phyloP scores from a whole-genome alignment of 1,140 invertebrate genomes.

The Chionoecetes opilio region DNA sequence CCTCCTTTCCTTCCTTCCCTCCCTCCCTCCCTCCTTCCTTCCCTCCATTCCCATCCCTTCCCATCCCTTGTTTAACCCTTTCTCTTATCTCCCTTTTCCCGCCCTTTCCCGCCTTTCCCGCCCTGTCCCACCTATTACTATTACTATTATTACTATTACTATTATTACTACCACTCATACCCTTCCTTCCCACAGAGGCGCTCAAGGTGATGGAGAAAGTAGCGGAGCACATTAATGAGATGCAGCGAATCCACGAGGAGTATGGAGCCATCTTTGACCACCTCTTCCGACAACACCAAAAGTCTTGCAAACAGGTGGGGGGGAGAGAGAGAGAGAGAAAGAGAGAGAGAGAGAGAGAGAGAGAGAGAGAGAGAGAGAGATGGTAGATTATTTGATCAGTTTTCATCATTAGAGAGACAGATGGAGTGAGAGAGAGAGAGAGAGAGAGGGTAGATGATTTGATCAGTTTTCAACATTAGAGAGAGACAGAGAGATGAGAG shows the following conservation, averaged over 20 bases:
- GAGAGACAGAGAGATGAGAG: too few relatives aligned
- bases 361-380: too few relatives aligned
- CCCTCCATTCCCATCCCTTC: not conserved
- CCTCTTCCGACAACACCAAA: conserved; percentile 96
- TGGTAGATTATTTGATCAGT: too few relatives aligned
- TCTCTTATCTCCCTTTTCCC: not conserved
- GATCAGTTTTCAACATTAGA: too few relatives aligned
- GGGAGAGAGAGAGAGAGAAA: too few relatives aligned
- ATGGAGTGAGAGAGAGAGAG: too few relatives aligned
- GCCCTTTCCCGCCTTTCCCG: not conserved
- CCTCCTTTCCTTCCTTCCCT: not conserved
- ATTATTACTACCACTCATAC: not conserved
- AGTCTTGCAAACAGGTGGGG: conserved; percentile 93
- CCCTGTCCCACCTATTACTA: not conserved
- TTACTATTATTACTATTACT: too few relatives aligned
- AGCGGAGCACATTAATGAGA: conserved; percentile 99
- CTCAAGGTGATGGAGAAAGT: conserved; percentile 99
- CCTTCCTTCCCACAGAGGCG: conserved; percentile 89
- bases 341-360: too few relatives aligned
- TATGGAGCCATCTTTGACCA: conserved; percentile 99
- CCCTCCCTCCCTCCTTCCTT: not conserved
- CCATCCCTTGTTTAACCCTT: not conserved
- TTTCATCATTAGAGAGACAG: too few relatives aligned
- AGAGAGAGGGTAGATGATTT: too few relatives aligned
- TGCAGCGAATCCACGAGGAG: conserved; percentile 99